Conservation (phyloP, 53 echinoderm and acorn worm species). For the Henricia sp. region DNA sequence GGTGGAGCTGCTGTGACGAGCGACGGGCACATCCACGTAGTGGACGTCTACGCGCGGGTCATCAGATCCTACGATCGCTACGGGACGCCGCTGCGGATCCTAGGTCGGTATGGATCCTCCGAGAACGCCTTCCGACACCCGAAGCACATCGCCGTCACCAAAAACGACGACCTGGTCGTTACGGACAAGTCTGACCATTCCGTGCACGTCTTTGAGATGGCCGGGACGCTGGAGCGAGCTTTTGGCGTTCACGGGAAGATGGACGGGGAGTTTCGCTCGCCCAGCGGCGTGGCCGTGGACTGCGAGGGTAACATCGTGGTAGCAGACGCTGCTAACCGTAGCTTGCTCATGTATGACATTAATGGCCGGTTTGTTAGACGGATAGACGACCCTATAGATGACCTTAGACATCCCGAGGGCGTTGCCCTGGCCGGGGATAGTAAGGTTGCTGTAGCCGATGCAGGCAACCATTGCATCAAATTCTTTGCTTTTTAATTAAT, state of each 20-base stretch:
- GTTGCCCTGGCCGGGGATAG: conserved; percentile 67
- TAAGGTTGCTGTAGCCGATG: conserved; percentile 78
- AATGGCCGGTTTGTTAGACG: conserved; percentile 75
- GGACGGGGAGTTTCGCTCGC: conserved; percentile 77
- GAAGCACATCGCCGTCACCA: conserved; percentile 80
- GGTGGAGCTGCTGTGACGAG: conserved; percentile 80
- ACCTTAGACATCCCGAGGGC: conserved; percentile 76
- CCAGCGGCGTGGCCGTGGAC: conserved; percentile 78
- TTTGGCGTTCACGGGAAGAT: conserved; percentile 76
- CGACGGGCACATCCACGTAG: conserved; percentile 81
- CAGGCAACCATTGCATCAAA: conserved; percentile 75
- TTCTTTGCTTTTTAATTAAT: conserved; percentile 70
- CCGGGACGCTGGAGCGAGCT: conserved; percentile 69
- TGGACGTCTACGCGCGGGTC: conserved; percentile 80
- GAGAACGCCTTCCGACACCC: conserved; percentile 79
- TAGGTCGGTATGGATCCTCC: conserved; percentile 66
- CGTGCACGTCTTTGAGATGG: conserved; percentile 81
- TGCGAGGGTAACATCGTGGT: conserved; percentile 78
- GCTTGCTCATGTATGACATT: conserved; percentile 69
- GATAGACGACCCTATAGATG: conserved; percentile 81
- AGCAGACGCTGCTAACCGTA: conserved; percentile 66
- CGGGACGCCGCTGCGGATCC: conserved; percentile 66
- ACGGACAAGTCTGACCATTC: conserved; percentile 75
- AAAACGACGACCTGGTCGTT: conserved; percentile 77
- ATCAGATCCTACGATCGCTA: conserved; percentile 74